phyloP scores from a whole-genome alignment of 2,113 vertebrate genomes.

The Mesocricetus auratus region DNA sequence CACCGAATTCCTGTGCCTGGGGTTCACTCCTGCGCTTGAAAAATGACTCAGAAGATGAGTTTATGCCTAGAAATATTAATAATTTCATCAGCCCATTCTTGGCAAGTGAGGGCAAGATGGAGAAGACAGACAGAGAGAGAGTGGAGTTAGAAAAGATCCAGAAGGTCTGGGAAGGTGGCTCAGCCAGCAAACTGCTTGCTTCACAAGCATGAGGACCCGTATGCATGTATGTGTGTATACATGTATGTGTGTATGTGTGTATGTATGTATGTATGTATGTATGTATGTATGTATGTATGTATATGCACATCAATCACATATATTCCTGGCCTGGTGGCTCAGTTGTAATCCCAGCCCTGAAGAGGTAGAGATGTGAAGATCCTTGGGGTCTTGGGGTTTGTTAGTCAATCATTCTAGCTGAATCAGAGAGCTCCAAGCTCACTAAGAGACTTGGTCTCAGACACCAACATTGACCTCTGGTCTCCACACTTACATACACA shows the following conservation, averaged over 20 bases:
- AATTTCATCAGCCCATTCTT: background rate
- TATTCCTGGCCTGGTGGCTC: background rate
- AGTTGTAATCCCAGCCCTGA: background rate
- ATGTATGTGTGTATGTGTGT: too few species aligned
- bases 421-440: background rate
- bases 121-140: background rate
- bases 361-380: background rate
- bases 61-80: background rate
- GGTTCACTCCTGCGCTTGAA: background rate
- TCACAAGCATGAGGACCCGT: background rate
- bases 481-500: background rate
- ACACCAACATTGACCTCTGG: background rate
- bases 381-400: background rate
- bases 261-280: too few species aligned
- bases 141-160: background rate
- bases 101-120: background rate
- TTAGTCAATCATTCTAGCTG: background rate
- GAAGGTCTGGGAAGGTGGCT: background rate
- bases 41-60: constrained; percentile 12
- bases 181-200: background rate
- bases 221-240: too few species aligned
- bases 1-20: background rate
- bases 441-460: background rate
- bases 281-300: too few species aligned
- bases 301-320: too few species aligned